Evolutionary conservation across 1,140 invertebrate species (phyloP).

Genomic region (Drepana arcuata): DNA sequence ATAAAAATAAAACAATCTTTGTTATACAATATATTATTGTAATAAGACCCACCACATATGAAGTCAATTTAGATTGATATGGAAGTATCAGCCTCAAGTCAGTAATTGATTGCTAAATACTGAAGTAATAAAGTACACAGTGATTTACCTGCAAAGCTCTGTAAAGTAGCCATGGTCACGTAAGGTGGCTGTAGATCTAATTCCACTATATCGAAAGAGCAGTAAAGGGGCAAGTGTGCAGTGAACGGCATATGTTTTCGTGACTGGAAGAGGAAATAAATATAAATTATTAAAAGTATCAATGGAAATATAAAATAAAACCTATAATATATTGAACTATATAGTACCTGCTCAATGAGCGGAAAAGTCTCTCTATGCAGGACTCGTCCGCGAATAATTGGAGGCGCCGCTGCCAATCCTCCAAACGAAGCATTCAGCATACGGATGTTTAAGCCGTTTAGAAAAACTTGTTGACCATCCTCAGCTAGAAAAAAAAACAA

Average conservation of each 20-base stretch:
- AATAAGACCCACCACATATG: too few species aligned
- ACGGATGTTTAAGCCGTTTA: slow-evolving; percentile 92
- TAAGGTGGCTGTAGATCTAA: slow-evolving; percentile 82
- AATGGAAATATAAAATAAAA: too few species aligned
- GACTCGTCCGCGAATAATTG: slow-evolving; percentile 80
- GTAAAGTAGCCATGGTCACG: slow-evolving; percentile 78
- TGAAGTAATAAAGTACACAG: too few species aligned
- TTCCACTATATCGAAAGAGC: slow-evolving; percentile 92
- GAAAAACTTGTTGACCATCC: slow-evolving; percentile 93
- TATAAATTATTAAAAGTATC: too few species aligned
- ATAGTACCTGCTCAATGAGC: slow-evolving; percentile 82
- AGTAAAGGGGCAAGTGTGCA: slow-evolving; percentile 90
- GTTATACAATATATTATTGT: too few species aligned
- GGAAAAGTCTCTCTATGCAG: slow-evolving; percentile 88
- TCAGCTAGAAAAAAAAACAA: slow-evolving; percentile 73
- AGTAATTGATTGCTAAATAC: too few species aligned
- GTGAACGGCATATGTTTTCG: slow-evolving; percentile 80
- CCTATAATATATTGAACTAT: too few species aligned
- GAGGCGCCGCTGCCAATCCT: slow-evolving; percentile 83
- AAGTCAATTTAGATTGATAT: too few species aligned
- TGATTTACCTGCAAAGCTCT: slow-evolving; percentile 76
- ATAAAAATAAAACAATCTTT: too few species aligned
- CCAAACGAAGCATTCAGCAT: slow-evolving; percentile 92
- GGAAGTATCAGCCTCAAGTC: too few species aligned
- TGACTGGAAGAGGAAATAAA: slow-evolving; percentile 34